Evolutionary conservation across 2,113 vertebrate genomes (phyloP), one percentile per base, ranked within the genome.

Genomic region (Hypomesus transpacificus): DNA sequence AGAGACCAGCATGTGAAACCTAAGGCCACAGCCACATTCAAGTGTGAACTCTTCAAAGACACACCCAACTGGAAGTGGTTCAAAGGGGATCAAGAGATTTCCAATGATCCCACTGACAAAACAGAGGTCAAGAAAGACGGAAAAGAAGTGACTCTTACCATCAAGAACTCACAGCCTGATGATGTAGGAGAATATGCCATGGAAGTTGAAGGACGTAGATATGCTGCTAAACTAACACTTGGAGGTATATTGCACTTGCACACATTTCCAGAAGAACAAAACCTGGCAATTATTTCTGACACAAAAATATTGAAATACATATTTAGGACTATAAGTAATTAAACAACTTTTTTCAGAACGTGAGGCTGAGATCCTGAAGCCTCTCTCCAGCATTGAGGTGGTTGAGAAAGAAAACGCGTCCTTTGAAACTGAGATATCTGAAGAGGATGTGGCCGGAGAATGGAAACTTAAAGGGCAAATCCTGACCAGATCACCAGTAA

Each of bases 1-100:
- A 94, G 94, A 79, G 96, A 99, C 71, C 96, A 98, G 82, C 96
- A 98, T 53, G 97, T 99, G 62, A 98, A 98, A 85, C 96, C 96
- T 4, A 99, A 98, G 80, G 90, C 92, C 51, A 87, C 89, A 0
- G 97, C 97, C 57, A 90, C 89, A 3, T 98, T 99, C 78, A 86
- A 91, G 66, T 95, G 95, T 62, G 91, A 94, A 52, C 91, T 98
- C 50, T 93, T 91, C 76, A 98, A 93, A 86, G 97, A 99, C 9
- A 97, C 96, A 0, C 96, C 96, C 77, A 97, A 98, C 53, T 86
- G 96, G 87, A 98, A 94, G 82, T 98, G 96, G 96, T 93, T 94
- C 70, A 99, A 93, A 88, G 97, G 95, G 51, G 94, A 98, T 66
- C 92, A 93, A 8, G 96, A 98, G 77, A 85, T 98, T 77, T 88